Conservation (phyloP, 2,888 invertebrate genomes). For the Blomia tropicalis region DNA sequence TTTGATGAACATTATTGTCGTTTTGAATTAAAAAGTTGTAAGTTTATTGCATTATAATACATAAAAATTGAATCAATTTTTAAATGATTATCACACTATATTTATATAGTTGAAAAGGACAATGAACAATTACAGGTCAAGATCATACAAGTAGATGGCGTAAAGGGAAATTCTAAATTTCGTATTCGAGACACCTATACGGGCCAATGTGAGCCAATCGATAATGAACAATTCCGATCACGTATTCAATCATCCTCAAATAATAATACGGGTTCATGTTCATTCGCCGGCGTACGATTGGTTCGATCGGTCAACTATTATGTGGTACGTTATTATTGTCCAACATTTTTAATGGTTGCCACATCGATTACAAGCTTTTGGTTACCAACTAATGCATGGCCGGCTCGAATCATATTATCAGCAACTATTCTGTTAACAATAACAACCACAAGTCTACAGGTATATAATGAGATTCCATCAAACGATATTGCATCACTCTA, state of each 20-base stretch:
- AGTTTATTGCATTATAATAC: neutral
- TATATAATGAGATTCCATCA: neutral
- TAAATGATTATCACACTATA: no score
- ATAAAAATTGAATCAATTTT: neutral
- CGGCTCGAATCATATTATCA: conserved; percentile 26
- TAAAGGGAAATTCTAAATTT: conserved; percentile 3
- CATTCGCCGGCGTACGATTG: neutral
- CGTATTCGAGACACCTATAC: neutral
- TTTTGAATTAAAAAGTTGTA: conserved; percentile 23
- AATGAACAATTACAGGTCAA: neutral
- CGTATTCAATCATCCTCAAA: neutral
- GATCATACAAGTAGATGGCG: neutral
- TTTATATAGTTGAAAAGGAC: neutral
- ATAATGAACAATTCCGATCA: neutral
- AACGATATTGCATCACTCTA: conserved; percentile 21
- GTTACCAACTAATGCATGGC: conserved; percentile 29
- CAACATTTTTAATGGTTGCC: neutral
- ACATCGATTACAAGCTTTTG: conserved; percentile 27
- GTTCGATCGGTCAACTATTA: neutral
- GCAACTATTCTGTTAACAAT: neutral
- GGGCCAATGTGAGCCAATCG: neutral
- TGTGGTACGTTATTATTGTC: conserved; percentile 3
- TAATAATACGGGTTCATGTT: neutral
- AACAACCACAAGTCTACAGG: neutral
- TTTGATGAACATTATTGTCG: conserved; percentile 24